Evolutionary conservation across 2,113 vertebrate species (phyloP).

Genomic region (Beaufortia kweichowensis): DNA sequence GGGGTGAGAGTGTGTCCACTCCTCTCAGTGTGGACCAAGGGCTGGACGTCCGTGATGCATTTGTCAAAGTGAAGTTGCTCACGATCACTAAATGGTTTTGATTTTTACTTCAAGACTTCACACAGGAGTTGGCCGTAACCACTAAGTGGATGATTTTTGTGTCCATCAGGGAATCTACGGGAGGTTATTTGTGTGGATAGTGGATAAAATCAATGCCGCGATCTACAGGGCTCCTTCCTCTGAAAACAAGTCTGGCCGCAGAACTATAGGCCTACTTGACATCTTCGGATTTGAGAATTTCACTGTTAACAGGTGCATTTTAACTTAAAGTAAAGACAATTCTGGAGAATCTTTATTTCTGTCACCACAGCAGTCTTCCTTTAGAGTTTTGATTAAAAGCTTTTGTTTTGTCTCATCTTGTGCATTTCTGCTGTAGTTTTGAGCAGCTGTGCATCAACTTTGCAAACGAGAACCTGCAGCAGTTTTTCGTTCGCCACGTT

Average conservation of each 20-base stretch:
- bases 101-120: background rate
- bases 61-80: constrained; percentile 83
- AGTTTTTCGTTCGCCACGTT: constrained; percentile 96
- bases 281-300: constrained; percentile 99
- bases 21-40: constrained; percentile 94
- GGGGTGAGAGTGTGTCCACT: constrained; percentile 93
- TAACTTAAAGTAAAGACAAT: background rate
- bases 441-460: constrained; percentile 99
- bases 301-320: constrained; percentile 85
- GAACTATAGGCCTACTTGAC: constrained; percentile 93
- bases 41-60: constrained; percentile 90
- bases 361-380: background rate
- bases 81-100: background rate
- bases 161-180: constrained; percentile 90
- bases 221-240: constrained; percentile 87
- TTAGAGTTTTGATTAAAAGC: background rate
- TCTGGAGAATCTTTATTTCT: background rate
- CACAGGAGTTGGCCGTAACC: background rate
- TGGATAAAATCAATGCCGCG: constrained; percentile 97
- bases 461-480: constrained; percentile 97
- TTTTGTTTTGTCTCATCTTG: background rate
- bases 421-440: constrained; percentile 75
- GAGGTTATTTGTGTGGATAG: constrained; percentile 94
- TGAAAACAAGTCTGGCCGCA: constrained; percentile 79
- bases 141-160: background rate